Base-by-base conservation (phyloP, 2,113 vertebrate genomes). In the Poicephalus gulielmi region DNA sequence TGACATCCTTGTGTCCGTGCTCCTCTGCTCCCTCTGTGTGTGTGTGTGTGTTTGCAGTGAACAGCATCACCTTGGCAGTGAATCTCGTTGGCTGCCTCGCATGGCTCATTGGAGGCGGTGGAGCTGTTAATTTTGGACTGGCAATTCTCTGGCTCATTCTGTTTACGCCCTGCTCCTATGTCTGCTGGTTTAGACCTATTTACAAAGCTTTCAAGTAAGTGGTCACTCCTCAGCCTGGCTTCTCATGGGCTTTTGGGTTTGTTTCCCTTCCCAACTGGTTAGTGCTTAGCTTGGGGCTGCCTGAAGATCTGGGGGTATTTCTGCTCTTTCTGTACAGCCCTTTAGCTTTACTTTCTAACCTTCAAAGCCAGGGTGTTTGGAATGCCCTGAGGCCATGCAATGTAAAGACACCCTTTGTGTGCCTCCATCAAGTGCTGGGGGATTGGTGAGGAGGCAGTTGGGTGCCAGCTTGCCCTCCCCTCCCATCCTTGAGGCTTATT, bases 161-260 rank as follows among this genome's bases (percentile, higher is more conserved):
- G 98, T 99, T 99, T 98, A 99, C 99, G 8, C 99, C 99, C 70
- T 99, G 99, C 97, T 99, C 99, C 87, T 99, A 99, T 84, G 99
- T 99, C 93, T 99, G 99, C 97, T 99, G 99, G 99, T 99, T 99
- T 98, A 98, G 99, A 97, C 98, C 99, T 94, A 99, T 99, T 98
- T 99, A 99, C 99, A 99, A 99, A 97, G 99, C 99, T 91, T 99
- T 99, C 98, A 99, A 99, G 99, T 99, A 98, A 99, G 98, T 98
- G 92, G 49, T 92, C 39, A 79, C 85, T 59, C 68, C 86, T 83
- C n/a, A 94, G 92, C 91, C 67, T 20, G 37, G 85, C 82, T 90
- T 91, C 69, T 74, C 43, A 6, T 11, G 10, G 35, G 50, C 31
- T n/a, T 86, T 70, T 64, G 31, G 41, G 50, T 66, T 88, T 50